These are phyloP conservation scores for Paramuricea clavata DNA, from an alignment of 92 coral and sea anemone genomes.

Conservation along the genomic window DNA sequence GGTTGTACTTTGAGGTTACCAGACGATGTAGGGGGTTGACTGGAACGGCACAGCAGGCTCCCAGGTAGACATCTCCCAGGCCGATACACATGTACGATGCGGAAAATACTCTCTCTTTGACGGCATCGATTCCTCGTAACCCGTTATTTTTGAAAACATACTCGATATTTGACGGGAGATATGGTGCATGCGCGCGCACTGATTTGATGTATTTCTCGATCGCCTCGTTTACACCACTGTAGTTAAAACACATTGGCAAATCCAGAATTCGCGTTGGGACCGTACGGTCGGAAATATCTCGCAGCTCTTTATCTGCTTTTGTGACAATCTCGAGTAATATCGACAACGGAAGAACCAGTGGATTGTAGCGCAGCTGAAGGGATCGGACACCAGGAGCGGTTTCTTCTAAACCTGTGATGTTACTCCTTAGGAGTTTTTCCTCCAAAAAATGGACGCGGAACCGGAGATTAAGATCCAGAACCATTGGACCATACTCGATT, in stretches of 20 bases:
- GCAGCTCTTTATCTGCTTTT: slow-evolving; percentile 48
- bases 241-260: slow-evolving; percentile 75
- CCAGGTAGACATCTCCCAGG: slow-evolving; percentile 76
- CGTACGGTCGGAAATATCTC: slow-evolving; percentile 59
- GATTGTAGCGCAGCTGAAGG: slow-evolving; percentile 71
- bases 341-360: slow-evolving; percentile 54
- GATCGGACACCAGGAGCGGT: slow-evolving; percentile 80
- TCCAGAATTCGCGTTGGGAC: slow-evolving; percentile 64
- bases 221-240: slow-evolving; percentile 72
- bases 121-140: slow-evolving; percentile 52
- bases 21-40: slow-evolving; percentile 73
- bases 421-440: slow-evolving; percentile 48
- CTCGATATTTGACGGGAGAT: slow-evolving; percentile 76
- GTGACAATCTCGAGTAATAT: slow-evolving; percentile 50
- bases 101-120: slow-evolving; percentile 59
- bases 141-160: slow-evolving; percentile 69
- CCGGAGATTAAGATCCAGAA: slow-evolving; percentile 72
- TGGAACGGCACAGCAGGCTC: slow-evolving; percentile 77
- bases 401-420: slow-evolving; percentile 68
- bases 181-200: slow-evolving; percentile 70
- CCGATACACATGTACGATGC: slow-evolving; percentile 79
- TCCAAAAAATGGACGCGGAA: slow-evolving; percentile 75
- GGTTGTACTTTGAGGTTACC: slow-evolving; percentile 73
- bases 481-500: slow-evolving; percentile 73
- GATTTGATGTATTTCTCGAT: slow-evolving; percentile 69